Evolutionary conservation across 2,113 vertebrate species (phyloP).

Genomic region (Taxidea taxus): DNA sequence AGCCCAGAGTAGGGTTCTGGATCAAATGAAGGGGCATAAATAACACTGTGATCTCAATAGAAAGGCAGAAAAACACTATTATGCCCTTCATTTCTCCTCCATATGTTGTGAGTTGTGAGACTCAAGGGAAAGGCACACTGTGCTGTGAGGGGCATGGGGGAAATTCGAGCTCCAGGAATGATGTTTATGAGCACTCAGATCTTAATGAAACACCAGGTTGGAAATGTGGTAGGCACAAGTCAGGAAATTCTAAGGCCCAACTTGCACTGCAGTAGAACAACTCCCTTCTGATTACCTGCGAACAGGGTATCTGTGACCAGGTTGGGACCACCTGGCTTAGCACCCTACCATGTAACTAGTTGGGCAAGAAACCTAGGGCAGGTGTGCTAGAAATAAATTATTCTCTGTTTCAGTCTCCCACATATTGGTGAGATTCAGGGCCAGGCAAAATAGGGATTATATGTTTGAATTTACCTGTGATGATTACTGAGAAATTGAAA

Average conservation of each 20-base stretch:
- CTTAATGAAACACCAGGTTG: constrained; percentile 24
- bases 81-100: background rate
- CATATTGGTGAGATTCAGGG: background rate
- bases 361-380: background rate
- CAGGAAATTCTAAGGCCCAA: background rate
- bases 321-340: background rate
- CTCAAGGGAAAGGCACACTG: background rate
- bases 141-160: background rate
- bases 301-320: background rate
- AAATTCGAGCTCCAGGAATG: background rate
- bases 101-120: background rate
- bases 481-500: constrained; percentile 36
- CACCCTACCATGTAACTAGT: background rate
- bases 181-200: background rate
- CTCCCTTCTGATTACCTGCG: background rate
- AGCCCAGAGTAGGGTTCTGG: background rate
- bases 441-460: constrained; percentile 7
- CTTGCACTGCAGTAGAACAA: background rate
- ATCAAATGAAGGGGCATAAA: constrained; percentile 5
- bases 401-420: background rate
- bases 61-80: background rate
- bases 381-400: background rate
- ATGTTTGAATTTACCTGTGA: constrained; percentile 9
- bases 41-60: background rate
- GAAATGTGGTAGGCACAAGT: background rate